These are phyloP conservation scores for Cyphomyrus plagiostoma DNA, from an alignment of 2,113 vertebrate species.

Conservation along the genomic window DNA sequence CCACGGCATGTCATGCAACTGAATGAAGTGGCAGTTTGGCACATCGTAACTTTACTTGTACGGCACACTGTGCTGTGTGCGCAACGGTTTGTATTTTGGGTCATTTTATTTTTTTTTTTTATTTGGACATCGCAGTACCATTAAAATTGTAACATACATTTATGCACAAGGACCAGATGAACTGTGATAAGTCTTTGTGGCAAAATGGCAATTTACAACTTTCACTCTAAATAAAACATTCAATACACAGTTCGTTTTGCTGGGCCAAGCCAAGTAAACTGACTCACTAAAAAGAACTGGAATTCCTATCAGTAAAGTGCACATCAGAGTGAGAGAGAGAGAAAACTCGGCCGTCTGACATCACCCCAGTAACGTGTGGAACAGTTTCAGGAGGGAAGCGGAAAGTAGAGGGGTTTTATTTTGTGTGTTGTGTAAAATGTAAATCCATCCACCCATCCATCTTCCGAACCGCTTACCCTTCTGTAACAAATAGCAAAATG, in stretches of 20 bases:
- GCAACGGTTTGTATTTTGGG: too few species aligned
- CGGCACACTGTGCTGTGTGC: too few species aligned
- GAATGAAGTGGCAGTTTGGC: too few species aligned
- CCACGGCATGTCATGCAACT: background rate
- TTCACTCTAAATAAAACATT: background rate
- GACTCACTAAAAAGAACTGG: background rate
- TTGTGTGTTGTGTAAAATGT: background rate
- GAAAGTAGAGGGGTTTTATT: background rate
- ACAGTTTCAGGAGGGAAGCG: background rate
- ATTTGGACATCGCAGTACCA: too few species aligned
- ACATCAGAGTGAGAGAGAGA: too few species aligned
- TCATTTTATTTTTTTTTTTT: too few species aligned
- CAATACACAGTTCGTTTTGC: background rate
- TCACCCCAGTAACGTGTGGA: background rate
- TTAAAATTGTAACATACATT: too few species aligned
- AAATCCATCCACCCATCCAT: too few species aligned
- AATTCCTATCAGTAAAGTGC: background rate
- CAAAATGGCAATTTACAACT: background rate
- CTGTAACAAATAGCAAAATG: background rate
- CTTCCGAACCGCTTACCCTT: too few species aligned
- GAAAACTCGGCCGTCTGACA: background rate
- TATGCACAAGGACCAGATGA: too few species aligned
- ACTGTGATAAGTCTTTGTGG: background rate
- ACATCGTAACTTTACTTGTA: too few species aligned
- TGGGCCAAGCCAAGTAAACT: background rate